Base-by-base conservation (phyloP, 2,113 vertebrate species). In the Chaetorhynchus papuensis region DNA sequence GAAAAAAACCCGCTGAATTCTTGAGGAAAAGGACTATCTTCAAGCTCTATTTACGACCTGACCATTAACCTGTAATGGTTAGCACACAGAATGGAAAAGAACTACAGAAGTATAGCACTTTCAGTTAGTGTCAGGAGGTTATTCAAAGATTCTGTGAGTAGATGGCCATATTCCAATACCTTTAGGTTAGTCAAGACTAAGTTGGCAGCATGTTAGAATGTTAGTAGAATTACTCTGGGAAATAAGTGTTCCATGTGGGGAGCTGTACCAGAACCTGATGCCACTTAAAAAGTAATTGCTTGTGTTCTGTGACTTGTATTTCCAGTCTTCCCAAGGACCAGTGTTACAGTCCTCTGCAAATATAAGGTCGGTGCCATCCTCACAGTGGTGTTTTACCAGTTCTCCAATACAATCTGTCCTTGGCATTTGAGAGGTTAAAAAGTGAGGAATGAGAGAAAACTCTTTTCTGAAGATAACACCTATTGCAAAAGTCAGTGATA, bases 381-480 rank as follows among this genome's bases (percentile, higher is more conserved):
- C 21, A 6, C 53, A 76, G 57, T 27, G 56, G 24, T 44, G 24
- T 57, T 70, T 49, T 28, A 18, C 27, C 28, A 64, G 21, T 85
- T 78, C 85, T 89, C 30, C 41, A 8, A 1, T 61, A 21, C 13
- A 54, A 37, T 63, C n/a, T 54, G 14, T 81, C 17, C n/a, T 79
- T 86, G 66, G 75, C 42, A 78, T 93, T 92, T 89, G 72, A 83
- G 80, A 78, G 28, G 85, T 87, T 97, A 90, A 91, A 83, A 79
- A 84, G 41, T 77, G 28, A 2, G 2, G 15, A 45, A 47, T 57
- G 31, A 50, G 59, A 56, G 28, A 76, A 85, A 77, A 68, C 39
- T 66, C 5, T 60, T 64, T n/a, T 80, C 66, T 68, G 45, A 74
- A 84, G 74, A 41, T 22, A 89, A 15, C 59, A 45, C 19, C 35